phyloP scores from a whole-genome alignment of 2,888 invertebrate genomes.

The Mylabris sibirica region DNA sequence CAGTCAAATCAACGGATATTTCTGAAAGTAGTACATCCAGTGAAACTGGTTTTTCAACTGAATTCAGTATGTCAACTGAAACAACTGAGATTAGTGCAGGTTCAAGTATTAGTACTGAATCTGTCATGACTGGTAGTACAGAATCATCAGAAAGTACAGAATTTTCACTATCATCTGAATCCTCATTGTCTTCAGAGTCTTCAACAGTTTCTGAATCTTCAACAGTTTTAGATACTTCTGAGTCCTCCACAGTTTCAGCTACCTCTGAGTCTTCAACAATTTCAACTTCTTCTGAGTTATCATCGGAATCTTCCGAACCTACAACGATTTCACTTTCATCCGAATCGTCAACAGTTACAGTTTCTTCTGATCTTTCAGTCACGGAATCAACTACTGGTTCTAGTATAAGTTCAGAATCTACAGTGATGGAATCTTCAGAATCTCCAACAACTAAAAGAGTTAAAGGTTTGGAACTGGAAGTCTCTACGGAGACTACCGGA shows the following conservation, averaged over 20 bases:
- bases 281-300: neutral
- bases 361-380: slow-evolving; percentile 25
- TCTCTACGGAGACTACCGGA: too few relatives aligned
- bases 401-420: slow-evolving; percentile 8
- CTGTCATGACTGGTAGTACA: slow-evolving; percentile 17
- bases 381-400: slow-evolving; percentile 15
- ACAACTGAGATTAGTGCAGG: slow-evolving; percentile 37
- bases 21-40: slow-evolving; percentile 26
- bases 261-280: slow-evolving; percentile 22
- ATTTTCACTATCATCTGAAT: slow-evolving; percentile 24
- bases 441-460: slow-evolving; percentile 35
- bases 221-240: slow-evolving; percentile 27
- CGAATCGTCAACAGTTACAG: slow-evolving; percentile 19
- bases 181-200: slow-evolving; percentile 23
- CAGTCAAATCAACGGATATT: slow-evolving; percentile 8
- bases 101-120: slow-evolving; percentile 27
- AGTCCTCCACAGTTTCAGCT: slow-evolving; percentile 17
- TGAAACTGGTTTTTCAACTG: slow-evolving; percentile 12
- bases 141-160: slow-evolving; percentile 26
- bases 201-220: slow-evolving; percentile 26
- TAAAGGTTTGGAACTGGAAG: neutral
- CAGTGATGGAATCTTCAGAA: neutral
- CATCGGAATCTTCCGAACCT: slow-evolving; percentile 20
- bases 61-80: slow-evolving; percentile 19
- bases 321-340: slow-evolving; percentile 16